Percentiles rank a stretch among this genome's conserved stretches.
These are phyloP conservation scores for Anas georgica DNA, from an alignment of 2,797 vertebrate species.

Conservation along the genomic window DNA sequence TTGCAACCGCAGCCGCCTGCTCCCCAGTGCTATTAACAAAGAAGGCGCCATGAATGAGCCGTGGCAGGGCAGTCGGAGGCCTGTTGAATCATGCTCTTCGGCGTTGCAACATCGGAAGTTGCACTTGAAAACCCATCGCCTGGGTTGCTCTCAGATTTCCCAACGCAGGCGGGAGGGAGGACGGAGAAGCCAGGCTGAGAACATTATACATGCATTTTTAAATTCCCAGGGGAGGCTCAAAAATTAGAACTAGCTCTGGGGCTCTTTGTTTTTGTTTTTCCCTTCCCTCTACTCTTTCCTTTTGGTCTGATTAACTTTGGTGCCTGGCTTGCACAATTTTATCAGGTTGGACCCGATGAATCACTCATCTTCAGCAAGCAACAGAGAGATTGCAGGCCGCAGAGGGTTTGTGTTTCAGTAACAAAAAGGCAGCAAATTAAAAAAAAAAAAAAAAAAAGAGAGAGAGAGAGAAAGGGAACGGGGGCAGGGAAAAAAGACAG, in stretches of 20 bases:
- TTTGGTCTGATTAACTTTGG: constrained; percentile 34
- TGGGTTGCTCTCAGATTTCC: constrained; percentile 10
- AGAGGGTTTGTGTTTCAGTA: background rate
- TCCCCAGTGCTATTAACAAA: background rate
- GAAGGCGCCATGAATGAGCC: background rate
- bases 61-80: background rate
- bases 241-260: constrained; percentile 9
- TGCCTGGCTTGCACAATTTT: constrained; percentile 47
- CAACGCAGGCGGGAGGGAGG: background rate
- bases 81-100: constrained; percentile 22
- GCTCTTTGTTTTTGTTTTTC: constrained; percentile 40
- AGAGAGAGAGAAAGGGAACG: background rate
- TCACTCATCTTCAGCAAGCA: constrained; percentile 51
- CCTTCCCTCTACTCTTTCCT: background rate
- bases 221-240: background rate
- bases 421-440: background rate
- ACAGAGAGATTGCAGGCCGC: constrained; percentile 1
- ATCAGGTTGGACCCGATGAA: constrained; percentile 47
- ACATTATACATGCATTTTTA: background rate
- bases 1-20: constrained; percentile 2
- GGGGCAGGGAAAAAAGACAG: background rate
- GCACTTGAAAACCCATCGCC: background rate
- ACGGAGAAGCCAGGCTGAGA: background rate
- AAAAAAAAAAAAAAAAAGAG: background rate
- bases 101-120: constrained; percentile 56